phyloP scores from a whole-genome alignment of 2,113 vertebrate species.

The Pica pica region DNA sequence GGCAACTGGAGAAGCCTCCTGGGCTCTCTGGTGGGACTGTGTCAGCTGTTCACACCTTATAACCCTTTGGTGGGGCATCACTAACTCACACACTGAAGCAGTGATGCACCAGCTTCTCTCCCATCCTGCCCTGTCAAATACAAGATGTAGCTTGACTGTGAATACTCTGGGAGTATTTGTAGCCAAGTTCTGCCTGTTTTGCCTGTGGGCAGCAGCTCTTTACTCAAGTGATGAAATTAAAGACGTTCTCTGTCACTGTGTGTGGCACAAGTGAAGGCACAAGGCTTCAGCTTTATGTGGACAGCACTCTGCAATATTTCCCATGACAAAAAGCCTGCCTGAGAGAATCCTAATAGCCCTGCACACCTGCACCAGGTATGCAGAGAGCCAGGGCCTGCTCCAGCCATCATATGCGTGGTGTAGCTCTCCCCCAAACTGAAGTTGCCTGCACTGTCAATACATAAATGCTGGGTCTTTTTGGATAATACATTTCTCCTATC shows the following conservation, averaged over 20 bases:
- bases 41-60: not conserved
- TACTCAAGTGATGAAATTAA: not conserved
- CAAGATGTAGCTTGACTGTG: not conserved
- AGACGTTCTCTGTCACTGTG: not conserved
- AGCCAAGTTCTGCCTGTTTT: not conserved
- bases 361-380: not conserved
- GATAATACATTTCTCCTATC: not conserved
- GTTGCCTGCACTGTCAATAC: not conserved
- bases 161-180: not conserved
- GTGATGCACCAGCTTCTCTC: not conserved
- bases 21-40: not conserved
- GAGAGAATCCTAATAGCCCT: not conserved
- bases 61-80: not conserved
- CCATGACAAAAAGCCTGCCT: not conserved
- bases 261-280: not conserved
- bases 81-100: accelerated
- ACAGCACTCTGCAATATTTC: not conserved
- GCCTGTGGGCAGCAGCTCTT: not conserved
- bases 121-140: not conserved
- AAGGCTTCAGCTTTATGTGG: not conserved
- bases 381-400: not conserved
- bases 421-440: not conserved
- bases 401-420: accelerated
- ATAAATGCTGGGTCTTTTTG: not conserved
- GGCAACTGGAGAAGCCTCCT: not conserved